Percentiles rank a stretch among this genome's conserved stretches.
Evolutionary conservation across 1,140 invertebrate genomes (phyloP).

Genomic region (Spodoptera litura): DNA sequence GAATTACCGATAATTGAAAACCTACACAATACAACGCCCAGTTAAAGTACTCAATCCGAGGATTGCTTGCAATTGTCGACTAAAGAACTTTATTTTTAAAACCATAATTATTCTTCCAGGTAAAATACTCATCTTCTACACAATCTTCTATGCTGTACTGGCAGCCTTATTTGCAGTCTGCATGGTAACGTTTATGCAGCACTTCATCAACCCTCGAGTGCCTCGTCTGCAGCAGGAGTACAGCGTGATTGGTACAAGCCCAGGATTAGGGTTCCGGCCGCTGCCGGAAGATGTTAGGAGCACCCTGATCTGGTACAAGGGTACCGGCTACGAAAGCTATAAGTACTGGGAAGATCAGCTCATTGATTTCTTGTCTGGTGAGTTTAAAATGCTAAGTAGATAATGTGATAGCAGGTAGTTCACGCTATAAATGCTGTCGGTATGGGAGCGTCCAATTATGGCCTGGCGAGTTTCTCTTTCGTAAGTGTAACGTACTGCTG

Average conservation of each 20-base stretch:
- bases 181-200: slow-evolving; percentile 91
- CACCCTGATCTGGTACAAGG: slow-evolving; percentile 97
- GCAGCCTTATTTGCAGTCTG: slow-evolving; percentile 93
- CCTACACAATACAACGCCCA: too few species aligned
- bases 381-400: neutral
- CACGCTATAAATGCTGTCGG: too few species aligned
- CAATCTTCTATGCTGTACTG: slow-evolving; percentile 93
- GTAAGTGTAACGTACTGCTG: too few species aligned
- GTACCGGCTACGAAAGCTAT: slow-evolving; percentile 90
- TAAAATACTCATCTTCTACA: slow-evolving; percentile 93
- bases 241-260: slow-evolving; percentile 91
- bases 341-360: slow-evolving; percentile 92
- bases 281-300: slow-evolving; percentile 94
- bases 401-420: too few species aligned
- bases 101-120: slow-evolving; percentile 87
- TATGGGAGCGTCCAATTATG: too few species aligned
- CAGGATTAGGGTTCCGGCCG: slow-evolving; percentile 96
- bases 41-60: too few species aligned
- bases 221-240: slow-evolving; percentile 90
- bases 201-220: slow-evolving; percentile 88
- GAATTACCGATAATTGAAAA: too few species aligned
- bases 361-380: slow-evolving; percentile 91
- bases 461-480: too few species aligned
- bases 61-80: too few species aligned
- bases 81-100: neutral